Evolutionary conservation across 2,113 vertebrate genomes (phyloP), one percentile per base, ranked within the genome.

Genomic region (Zonotrichia leucophrys): DNA sequence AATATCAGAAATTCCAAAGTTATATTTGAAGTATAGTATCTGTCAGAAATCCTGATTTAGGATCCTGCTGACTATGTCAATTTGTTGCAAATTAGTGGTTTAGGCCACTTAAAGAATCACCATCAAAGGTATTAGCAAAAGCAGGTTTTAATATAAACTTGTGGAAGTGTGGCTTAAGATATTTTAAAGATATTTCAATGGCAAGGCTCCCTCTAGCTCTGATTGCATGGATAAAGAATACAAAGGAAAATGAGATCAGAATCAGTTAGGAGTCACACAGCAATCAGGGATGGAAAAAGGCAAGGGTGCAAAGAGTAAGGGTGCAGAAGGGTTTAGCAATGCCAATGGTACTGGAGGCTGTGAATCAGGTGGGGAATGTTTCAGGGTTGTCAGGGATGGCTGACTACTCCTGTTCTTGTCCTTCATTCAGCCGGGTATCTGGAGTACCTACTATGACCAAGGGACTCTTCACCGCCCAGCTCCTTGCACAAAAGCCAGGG

Each of bases 291-390:
- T 62, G 14, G 30, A 53, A 30, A 82, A 68, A 49, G 14, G 7
- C 5, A 8, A 41, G 10, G 9, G 5, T 83, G 41, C 11, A 55
- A 42, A 35, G 30, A 21, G n/a, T 9, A 27, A 31, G 10, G 20
- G 11, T 68, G 30, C 53, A 75, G 47, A 47, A 60, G 55, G 25
- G 8, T 47, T 83, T 55, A 60, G 41, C 39, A 62, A 5, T 28
- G 33, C 8, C 47, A 53, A 0, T 8, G 0, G 14, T 11, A 9
- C 21, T 76, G n/a, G 14, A 47, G 18, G 21, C 24, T 11, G 1
- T 39, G 11, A 17, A 21, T 55, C 9, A 22, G 39, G 20, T 47
- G 35, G 41, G 41, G 55, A 62, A 55, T 22, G 7, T 31, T 62
- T 17, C 47, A 55, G 31, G n/a, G 47, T 5, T 55, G 47, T 41